Evolutionary conservation across 2,888 invertebrate species (phyloP).

Genomic region (Leucophora obtusa): DNA sequence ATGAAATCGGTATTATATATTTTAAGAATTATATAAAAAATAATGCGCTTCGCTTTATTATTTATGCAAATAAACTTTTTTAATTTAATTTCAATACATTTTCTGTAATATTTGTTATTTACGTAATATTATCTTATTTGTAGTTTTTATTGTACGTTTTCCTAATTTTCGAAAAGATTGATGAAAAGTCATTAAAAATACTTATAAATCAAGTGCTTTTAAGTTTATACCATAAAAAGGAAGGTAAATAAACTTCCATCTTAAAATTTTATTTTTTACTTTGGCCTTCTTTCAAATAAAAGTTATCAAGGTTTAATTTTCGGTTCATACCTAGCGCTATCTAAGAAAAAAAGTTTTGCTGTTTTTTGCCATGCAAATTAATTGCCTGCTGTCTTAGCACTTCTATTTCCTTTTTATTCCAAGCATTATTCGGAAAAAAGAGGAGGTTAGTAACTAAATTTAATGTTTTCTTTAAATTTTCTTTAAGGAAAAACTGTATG

Average conservation of each 20-base stretch:
- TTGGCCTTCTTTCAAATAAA: conserved; percentile 16
- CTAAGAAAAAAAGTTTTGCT: conserved; percentile 63
- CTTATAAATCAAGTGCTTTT: conserved; percentile 65
- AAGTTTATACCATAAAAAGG: conserved; percentile 18
- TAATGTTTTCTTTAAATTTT: conserved; percentile 4
- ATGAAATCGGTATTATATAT: background rate
- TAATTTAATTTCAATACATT: background rate
- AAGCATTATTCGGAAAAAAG: background rate
- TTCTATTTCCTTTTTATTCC: conserved; percentile 49
- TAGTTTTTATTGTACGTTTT: conserved; percentile 15
- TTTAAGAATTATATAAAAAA: no score
- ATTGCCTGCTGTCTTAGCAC: conserved; percentile 73
- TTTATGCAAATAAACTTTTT: background rate
- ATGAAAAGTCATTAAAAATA: conserved; percentile 66
- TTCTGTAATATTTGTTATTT: conserved; percentile 24
- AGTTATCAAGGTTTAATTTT: conserved; percentile 57
- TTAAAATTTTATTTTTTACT: conserved; percentile 10
- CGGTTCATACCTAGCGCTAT: conserved; percentile 12
- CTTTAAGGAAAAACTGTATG: background rate
- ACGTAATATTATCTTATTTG: conserved; percentile 22
- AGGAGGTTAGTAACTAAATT: background rate
- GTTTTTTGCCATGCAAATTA: conserved; percentile 74
- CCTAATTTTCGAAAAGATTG: conserved; percentile 58
- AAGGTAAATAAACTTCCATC: conserved; percentile 16
- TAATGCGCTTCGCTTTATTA: no score